phyloP scores from a whole-genome alignment of 2,888 invertebrate species.

The Parnassius orleans region DNA sequence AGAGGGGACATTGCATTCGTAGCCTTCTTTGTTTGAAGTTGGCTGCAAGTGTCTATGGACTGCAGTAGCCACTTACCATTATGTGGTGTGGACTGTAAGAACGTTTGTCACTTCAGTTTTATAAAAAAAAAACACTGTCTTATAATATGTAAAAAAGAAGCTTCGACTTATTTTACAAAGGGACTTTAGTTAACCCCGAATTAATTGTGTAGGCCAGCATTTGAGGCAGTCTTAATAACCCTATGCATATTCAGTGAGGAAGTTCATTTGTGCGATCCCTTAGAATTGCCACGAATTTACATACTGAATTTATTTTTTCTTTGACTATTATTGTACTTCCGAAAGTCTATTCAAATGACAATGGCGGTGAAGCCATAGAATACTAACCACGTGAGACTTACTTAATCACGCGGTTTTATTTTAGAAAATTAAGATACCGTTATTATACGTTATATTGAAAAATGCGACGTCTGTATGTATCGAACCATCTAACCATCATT shows the following conservation, averaged over 20 bases:
- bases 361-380: conserved; percentile 9
- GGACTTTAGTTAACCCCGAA: conserved; percentile 5
- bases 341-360: conserved; percentile 22
- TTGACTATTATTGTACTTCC: conserved; percentile 9
- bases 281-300: conserved; percentile 19
- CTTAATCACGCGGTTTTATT: not conserved
- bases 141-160: not conserved
- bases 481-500: too few species aligned
- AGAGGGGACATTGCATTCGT: too few species aligned
- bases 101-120: too few species aligned
- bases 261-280: conserved; percentile 22
- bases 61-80: too few species aligned
- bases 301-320: conserved; percentile 21
- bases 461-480: too few species aligned
- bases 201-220: conserved; percentile 17
- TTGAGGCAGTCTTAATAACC: conserved; percentile 9
- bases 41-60: too few species aligned
- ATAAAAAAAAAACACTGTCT: too few species aligned
- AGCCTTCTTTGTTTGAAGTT: too few species aligned
- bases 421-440: not conserved
- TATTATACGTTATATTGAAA: not conserved
- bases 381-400: conserved; percentile 11
- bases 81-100: too few species aligned
- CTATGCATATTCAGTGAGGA: conserved; percentile 24
- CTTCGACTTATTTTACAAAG: conserved; percentile 5